A percentile compares a stretch with the other conserved stretches of the same genome.
These are phyloP conservation scores for Lophotriccus pileatus DNA, from an alignment of 2,797 vertebrate species.

Conservation along the genomic window DNA sequence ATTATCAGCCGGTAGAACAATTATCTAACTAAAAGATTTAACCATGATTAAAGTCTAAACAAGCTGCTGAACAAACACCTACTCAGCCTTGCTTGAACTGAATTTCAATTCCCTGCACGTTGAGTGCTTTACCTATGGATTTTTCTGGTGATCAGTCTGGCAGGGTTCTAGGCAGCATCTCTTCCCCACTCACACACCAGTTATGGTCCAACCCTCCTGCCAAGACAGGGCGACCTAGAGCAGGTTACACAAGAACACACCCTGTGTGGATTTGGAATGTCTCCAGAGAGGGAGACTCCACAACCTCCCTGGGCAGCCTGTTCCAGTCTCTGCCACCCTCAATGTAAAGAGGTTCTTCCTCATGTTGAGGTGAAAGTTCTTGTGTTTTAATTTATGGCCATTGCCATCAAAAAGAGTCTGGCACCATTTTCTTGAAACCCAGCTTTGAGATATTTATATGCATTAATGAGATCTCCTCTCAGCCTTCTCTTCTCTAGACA, in stretches of 20 bases:
- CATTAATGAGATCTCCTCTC: not conserved
- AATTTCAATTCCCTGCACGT: not conserved
- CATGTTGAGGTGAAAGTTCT: not conserved
- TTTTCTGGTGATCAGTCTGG: not conserved
- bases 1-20: constrained; percentile 29
- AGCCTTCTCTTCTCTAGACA: not conserved
- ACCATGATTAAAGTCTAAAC: constrained; percentile 39
- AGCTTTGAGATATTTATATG: not conserved
- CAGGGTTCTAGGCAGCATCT: not conserved
- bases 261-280: not conserved
- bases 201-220: not conserved
- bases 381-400: not conserved
- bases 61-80: constrained; percentile 33
- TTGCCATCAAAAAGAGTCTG: not conserved
- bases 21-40: constrained; percentile 52
- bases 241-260: not conserved
- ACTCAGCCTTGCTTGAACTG: not conserved
- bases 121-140: not conserved
- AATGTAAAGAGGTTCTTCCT: not conserved
- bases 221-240: not conserved
- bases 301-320: not conserved
- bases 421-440: not conserved
- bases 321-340: not conserved
- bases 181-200: not conserved
- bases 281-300: not conserved